Evolutionary conservation across 2,888 invertebrate genomes (phyloP).

Genomic region (Cordilura impudica): DNA sequence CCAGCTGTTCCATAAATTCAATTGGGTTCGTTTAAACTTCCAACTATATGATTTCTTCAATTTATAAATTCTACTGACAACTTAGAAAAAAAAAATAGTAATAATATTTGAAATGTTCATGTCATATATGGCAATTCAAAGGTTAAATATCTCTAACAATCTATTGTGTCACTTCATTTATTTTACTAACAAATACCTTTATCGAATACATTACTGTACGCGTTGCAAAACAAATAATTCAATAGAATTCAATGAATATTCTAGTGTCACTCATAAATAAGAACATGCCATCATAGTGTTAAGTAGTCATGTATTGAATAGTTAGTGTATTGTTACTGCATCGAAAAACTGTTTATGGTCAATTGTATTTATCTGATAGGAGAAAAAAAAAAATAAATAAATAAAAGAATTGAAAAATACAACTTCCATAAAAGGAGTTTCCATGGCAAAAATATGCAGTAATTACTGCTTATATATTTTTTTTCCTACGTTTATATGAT

Average conservation of each 20-base stretch:
- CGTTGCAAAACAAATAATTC: conserved; percentile 21
- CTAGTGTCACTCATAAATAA: conserved; percentile 51
- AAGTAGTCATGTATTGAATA: conserved; percentile 46
- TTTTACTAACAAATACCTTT: neutral
- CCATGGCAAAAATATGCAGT: conserved; percentile 50
- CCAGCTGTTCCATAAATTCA: no score
- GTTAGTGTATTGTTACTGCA: conserved; percentile 21
- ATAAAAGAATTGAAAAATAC: conserved; percentile 42
- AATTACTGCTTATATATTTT: conserved; percentile 37
- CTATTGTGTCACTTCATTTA: neutral
- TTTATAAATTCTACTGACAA: no score
- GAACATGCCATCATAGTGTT: conserved; percentile 43
- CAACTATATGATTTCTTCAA: no score
- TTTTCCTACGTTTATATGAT: neutral
- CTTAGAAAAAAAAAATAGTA: no score
- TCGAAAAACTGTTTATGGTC: conserved; percentile 41
- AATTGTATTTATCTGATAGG: conserved; percentile 40
- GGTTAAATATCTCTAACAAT: conserved; percentile 24
- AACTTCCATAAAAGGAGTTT: conserved; percentile 51
- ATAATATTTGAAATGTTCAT: neutral
- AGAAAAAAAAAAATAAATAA: conserved; percentile 9
- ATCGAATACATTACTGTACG: conserved; percentile 9
- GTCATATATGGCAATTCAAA: conserved; percentile 8
- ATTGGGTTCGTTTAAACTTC: no score
- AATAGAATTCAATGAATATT: conserved; percentile 58